phyloP scores from a whole-genome alignment of 2,888 invertebrate genomes.

The Pimpla rufipes region DNA sequence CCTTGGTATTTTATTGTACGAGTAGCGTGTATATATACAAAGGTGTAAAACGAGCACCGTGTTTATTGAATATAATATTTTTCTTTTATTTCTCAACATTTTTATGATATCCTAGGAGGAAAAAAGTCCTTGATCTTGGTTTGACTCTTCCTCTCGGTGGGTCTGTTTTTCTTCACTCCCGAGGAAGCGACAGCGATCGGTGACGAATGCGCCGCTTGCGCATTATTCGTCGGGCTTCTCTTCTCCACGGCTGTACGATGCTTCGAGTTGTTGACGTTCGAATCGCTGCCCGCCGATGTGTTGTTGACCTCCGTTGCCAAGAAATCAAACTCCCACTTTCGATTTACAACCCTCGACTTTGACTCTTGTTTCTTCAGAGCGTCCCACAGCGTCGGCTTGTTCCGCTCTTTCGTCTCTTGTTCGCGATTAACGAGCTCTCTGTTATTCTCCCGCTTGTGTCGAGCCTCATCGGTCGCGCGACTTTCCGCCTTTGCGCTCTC shows the following conservation, averaged over 20 bases:
- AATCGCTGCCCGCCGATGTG: neutral
- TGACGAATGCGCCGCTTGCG: conserved; percentile 5
- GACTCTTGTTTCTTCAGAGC: conserved; percentile 68
- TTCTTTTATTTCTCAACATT: neutral
- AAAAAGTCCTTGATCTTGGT: conserved; percentile 69
- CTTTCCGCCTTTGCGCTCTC: neutral
- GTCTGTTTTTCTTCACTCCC: conserved; percentile 29
- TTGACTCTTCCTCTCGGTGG: conserved; percentile 51
- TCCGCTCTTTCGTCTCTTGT: conserved; percentile 3
- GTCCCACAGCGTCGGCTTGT: conserved; percentile 62
- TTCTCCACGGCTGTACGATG: neutral
- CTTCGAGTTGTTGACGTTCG: neutral
- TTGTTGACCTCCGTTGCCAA: conserved; percentile 28
- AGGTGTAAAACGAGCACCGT: conserved; percentile 44
- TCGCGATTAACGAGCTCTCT: conserved; percentile 9
- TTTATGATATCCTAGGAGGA: conserved; percentile 61
- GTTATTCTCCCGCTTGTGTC: neutral
- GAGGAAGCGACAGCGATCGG: neutral
- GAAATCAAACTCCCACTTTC: conserved; percentile 32
- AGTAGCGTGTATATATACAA: conserved; percentile 54
- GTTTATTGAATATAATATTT: neutral
- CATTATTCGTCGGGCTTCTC: conserved; percentile 1
- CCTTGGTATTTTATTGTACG: conserved; percentile 41
- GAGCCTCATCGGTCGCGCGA: neutral
- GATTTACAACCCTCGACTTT: conserved; percentile 24